phyloP scores from a whole-genome alignment of 2,113 vertebrate genomes.

The Boulengeromyrus knoepffleri region DNA sequence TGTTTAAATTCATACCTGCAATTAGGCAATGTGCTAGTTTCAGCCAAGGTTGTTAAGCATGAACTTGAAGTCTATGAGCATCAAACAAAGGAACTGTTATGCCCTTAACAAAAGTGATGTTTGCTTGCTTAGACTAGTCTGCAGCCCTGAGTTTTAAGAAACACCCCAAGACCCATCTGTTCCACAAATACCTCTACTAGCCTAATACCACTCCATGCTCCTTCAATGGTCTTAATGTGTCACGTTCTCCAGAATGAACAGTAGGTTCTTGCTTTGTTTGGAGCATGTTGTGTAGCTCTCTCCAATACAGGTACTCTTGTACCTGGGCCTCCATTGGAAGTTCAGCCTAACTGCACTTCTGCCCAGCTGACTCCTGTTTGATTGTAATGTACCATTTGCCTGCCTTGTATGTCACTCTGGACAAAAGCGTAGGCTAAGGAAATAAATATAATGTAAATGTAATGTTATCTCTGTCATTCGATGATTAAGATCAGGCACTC shows the following conservation, averaged over 20 bases:
- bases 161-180: background rate
- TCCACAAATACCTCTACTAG: background rate
- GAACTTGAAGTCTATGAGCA: background rate
- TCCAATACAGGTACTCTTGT: background rate
- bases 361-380: background rate
- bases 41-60: background rate
- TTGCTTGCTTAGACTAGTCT: background rate
- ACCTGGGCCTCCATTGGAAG: background rate
- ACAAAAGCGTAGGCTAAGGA: background rate
- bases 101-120: background rate
- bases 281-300: background rate
- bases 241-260: background rate
- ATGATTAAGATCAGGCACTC: background rate
- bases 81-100: background rate
- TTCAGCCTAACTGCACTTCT: background rate
- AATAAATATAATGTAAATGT: background rate
- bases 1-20: background rate
- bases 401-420: background rate
- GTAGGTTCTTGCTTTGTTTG: background rate
- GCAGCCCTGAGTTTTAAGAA: background rate
- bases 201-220: background rate
- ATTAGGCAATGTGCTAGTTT: background rate
- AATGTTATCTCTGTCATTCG: background rate
- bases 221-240: background rate
- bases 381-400: background rate